Evolutionary conservation across 2,888 invertebrate species (phyloP), one percentile per base, ranked within the genome.

Genomic region (Cristatella mucedo): DNA sequence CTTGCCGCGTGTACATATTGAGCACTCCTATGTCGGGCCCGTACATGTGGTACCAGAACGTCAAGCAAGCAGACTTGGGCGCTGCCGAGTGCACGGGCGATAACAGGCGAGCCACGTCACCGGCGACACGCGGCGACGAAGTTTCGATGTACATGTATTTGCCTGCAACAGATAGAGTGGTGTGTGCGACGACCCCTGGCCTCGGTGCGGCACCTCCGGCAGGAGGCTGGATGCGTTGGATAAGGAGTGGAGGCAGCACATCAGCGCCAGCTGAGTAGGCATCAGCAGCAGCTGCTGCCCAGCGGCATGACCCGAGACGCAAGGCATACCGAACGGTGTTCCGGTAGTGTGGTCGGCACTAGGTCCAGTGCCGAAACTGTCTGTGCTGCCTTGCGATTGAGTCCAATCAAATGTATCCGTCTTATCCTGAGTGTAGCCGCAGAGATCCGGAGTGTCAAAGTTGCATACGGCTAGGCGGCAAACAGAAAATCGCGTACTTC

Each of bases 31-130:
- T 50, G 44, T 49, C 42, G 4, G 46, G 48, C 2, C 54, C 57
- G 44, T 55, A 55, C 58, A 59, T 59, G 44, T 54, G 50, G 44
- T 55, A 60, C 53, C 53, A 60, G 48, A 60, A 53, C 3, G 44
- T 46, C 11, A 60, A 44, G 43, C 60, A 60, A 29, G 50, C 50
- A 2, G 43, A 43, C 5, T 39, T 31, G 3, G 38, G 43, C 3
- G 46, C 44, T 4, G 49, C 42, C 6, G 49, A 44, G 42, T 50
- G 53, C 2, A 46, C 41, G 32, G 47, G 45, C 41, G 50, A 51
- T 19, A 41, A 38, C 5, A 53, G 41, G 21, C 53, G 39, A 4
- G 54, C 56, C 16, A 38, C 50, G 34, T 55, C 47, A 9, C 53
- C 54, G 4, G 37, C 36, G 33, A 30, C 37, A 19, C 52, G 38